phyloP scores from a whole-genome alignment of 2,888 invertebrate species.

The Tiliacea aurago region DNA sequence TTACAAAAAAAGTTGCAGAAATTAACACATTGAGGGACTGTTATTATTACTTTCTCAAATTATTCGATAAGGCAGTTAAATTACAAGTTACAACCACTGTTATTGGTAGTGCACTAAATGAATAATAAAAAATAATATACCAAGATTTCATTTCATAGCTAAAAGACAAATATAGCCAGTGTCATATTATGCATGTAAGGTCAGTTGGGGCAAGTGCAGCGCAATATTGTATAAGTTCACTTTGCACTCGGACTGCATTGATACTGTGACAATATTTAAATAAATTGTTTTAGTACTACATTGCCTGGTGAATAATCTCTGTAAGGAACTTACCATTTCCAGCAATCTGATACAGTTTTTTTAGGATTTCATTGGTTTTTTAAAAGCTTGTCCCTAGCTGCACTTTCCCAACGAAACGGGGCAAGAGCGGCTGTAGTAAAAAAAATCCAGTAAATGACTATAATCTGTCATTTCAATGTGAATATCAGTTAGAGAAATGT shows the following conservation, averaged over 20 bases:
- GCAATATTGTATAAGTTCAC: constrained; percentile 3
- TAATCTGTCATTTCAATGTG: constrained; percentile 3
- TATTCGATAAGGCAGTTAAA: too few species aligned
- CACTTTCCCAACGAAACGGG: not conserved
- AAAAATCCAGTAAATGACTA: constrained; percentile 3
- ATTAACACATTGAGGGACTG: too few species aligned
- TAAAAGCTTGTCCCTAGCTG: not conserved
- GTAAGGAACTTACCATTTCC: constrained; percentile 3
- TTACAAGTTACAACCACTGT: too few species aligned
- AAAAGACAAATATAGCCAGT: too few species aligned
- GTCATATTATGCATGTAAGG: not conserved
- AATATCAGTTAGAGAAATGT: constrained; percentile 3
- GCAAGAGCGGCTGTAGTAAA: not conserved
- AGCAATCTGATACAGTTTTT: not conserved
- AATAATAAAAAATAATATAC: too few species aligned
- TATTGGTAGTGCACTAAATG: too few species aligned
- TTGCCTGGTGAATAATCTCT: constrained; percentile 8
- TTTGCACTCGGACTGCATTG: not conserved
- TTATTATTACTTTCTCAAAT: too few species aligned
- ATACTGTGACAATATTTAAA: constrained; percentile 1
- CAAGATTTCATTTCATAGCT: too few species aligned
- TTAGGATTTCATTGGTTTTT: not conserved
- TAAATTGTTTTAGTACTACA: constrained; percentile 3
- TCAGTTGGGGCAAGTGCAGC: constrained; percentile 9
- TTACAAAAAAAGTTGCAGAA: too few species aligned